These are phyloP conservation scores for Trisateles emortualis DNA, from an alignment of 2,888 invertebrate genomes.

Conservation along the genomic window DNA sequence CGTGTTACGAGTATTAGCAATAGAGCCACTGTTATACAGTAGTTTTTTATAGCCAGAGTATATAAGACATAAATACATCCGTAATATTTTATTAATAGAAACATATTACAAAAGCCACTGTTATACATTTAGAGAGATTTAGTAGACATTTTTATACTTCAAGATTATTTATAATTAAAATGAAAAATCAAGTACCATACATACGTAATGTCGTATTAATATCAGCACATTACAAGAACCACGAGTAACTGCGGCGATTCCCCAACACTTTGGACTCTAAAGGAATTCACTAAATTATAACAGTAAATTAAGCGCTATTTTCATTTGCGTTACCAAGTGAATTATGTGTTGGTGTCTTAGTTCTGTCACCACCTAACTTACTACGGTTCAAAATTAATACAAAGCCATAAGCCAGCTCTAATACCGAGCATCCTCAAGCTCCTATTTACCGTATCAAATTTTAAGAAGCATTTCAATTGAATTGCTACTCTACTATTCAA, in stretches of 20 bases:
- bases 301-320: conserved; percentile 86
- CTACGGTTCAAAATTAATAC: conserved; percentile 87
- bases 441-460: conserved; percentile 83
- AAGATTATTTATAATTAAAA: neutral
- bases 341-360: conserved; percentile 86
- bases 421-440: conserved; percentile 76
- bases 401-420: conserved; percentile 85
- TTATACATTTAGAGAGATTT: too few species aligned
- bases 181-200: neutral
- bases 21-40: too few species aligned
- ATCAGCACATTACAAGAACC: conserved; percentile 35
- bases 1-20: too few species aligned
- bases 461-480: conserved; percentile 54
- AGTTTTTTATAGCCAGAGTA: too few species aligned
- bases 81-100: too few species aligned
- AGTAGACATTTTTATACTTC: too few species aligned
- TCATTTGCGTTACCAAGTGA: conserved; percentile 86
- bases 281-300: conserved; percentile 86
- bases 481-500: conserved; percentile 41
- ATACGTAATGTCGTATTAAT: conserved; percentile 30
- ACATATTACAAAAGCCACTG: too few species aligned
- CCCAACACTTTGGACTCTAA: conserved; percentile 64
- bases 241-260: conserved; percentile 46
- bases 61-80: too few species aligned
- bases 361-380: conserved; percentile 86